phyloP scores from a whole-genome alignment of 1,140 invertebrate genomes.

The Spodoptera litura region DNA sequence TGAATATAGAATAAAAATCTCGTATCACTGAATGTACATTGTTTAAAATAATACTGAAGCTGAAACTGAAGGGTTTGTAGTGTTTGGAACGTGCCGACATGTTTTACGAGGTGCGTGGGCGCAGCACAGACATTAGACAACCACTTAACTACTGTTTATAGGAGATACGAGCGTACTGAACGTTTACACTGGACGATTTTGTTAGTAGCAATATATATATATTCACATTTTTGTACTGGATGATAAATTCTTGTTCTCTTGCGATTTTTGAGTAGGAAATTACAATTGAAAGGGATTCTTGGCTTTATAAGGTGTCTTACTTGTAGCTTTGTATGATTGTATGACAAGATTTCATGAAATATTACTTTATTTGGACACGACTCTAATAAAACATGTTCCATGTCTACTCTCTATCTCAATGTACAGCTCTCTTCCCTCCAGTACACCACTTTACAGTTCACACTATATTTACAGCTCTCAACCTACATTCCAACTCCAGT shows the following conservation, averaged over 20 bases:
- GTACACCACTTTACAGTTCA: too few species aligned
- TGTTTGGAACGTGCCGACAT: conserved; percentile 40
- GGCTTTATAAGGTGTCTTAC: too few species aligned
- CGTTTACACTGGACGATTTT: not conserved
- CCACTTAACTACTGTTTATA: conserved; percentile 41
- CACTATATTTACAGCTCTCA: not conserved
- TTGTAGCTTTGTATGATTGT: too few species aligned
- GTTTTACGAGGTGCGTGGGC: conserved; percentile 35
- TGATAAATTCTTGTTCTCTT: too few species aligned
- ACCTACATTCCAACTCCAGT: conserved; percentile 2
- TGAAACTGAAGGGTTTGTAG: not conserved
- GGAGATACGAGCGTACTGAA: not conserved
- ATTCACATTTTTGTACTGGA: too few species aligned
- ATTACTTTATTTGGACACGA: too few species aligned
- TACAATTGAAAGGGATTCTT: too few species aligned
- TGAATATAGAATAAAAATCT: not conserved
- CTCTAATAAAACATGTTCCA: too few species aligned
- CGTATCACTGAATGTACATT: not conserved
- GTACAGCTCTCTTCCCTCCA: too few species aligned
- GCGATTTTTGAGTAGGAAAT: too few species aligned
- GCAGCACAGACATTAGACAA: conserved; percentile 14
- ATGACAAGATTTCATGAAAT: too few species aligned
- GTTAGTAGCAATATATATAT: not conserved
- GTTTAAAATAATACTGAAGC: conserved; percentile 19
- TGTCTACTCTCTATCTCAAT: too few species aligned